Evolutionary conservation across 1,140 invertebrate species (phyloP), one percentile per base, ranked within the genome.

Genomic region (Cepaea nemoralis): DNA sequence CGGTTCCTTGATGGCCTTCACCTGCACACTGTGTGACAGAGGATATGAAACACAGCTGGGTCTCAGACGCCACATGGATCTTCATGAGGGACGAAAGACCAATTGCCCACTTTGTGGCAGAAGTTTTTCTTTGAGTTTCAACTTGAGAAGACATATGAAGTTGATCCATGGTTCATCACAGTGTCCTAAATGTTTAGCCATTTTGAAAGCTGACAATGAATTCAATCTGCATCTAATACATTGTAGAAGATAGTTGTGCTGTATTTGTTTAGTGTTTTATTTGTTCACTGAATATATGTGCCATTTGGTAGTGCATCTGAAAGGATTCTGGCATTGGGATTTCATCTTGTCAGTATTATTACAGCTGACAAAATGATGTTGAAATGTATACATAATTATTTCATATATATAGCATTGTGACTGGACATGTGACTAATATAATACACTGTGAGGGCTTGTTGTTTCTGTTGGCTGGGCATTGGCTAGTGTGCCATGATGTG

Each of bases 1-100:
- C 48, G 66, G 77, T 16, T 45, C 48, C 16, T 69, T 45, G 12
- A 55, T 78, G 66, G 63, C 77, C 39, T 78, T 27, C 37, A 37
- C 39, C 16, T 77, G 75, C 35, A 22, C 12, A 6, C 10, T 77
- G 19, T 77, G 75, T 63, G 75, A 50, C 22, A 77, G 59, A 42
- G 75, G 75, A 19, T 77, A 77, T 77, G 48, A 63, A 63, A 77
- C 75, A 19, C 31, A 35, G 33, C n/a, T 66, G 42, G 75, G 75
- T 24, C 75, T 77, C 1, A 19, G 31, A 24, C 48, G 75, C n/a
- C 75, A 77, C 39, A 77, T 77, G 75, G 59, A 63, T 63, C 33
- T 66, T 16, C 75, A 77, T 66, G 12, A 77, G 33, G 75, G 75
- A 22, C 45, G 50, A 42, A 37, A 19, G 8, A 39, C 39, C 39